Percentiles rank a stretch among this genome's conserved stretches.
phyloP scores from a whole-genome alignment of 2,113 vertebrate genomes.

The Cheirogaleus medius region DNA sequence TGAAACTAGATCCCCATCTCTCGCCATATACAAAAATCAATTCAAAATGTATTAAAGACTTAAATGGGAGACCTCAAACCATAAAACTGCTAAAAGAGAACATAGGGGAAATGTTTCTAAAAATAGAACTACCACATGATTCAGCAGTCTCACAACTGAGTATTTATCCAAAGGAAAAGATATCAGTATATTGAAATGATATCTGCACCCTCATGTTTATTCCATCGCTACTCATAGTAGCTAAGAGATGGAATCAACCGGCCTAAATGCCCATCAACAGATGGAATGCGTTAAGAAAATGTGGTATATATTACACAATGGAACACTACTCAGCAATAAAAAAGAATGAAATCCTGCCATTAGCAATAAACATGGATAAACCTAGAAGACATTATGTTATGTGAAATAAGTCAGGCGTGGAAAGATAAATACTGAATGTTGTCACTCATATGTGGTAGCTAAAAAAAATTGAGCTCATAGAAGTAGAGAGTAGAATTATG shows the following conservation, averaged over 20 bases:
- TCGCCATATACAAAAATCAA: background rate
- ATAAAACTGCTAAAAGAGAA: background rate
- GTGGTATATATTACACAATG: background rate
- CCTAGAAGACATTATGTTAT: background rate
- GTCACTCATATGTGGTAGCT: background rate
- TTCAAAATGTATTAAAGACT: background rate
- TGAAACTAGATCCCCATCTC: background rate
- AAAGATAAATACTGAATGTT: background rate
- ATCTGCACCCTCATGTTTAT: background rate
- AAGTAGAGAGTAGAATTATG: background rate
- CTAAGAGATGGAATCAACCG: background rate
- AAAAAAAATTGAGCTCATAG: background rate
- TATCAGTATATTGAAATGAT: background rate
- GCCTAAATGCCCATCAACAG: background rate
- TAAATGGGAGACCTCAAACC: background rate
- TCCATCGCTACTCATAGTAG: background rate
- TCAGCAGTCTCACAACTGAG: background rate
- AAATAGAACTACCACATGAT: background rate
- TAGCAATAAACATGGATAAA: background rate
- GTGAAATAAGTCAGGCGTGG: background rate
- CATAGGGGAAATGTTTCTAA: background rate
- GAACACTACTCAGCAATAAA: background rate
- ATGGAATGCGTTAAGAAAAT: background rate
- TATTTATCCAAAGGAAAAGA: background rate
- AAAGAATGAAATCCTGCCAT: background rate